phyloP scores from a whole-genome alignment of 1,140 invertebrate genomes.

The Temnothorax longispinosus region DNA sequence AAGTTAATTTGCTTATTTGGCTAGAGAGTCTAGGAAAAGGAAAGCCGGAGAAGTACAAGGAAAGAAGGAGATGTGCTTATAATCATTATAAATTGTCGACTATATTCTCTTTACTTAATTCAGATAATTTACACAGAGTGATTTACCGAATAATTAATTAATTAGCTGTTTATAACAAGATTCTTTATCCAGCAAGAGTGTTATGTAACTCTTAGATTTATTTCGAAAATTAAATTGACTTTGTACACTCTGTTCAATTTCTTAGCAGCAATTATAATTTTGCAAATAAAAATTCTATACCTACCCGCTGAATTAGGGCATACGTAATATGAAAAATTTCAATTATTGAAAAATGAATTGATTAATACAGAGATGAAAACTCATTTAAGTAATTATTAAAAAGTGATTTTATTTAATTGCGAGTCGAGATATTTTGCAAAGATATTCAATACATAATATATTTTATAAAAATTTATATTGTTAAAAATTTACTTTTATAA shows the following conservation, averaged over 20 bases:
- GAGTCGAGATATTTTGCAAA: neutral
- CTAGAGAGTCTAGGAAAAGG: neutral
- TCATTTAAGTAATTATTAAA: neutral
- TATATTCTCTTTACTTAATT: neutral
- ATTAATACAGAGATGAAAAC: neutral
- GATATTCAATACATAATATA: neutral
- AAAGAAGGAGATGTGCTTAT: neutral
- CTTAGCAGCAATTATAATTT: neutral
- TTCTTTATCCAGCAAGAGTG: neutral
- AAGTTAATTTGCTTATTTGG: slow-evolving; percentile 37
- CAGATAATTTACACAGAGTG: neutral
- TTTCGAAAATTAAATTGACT: neutral
- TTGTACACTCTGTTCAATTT: neutral
- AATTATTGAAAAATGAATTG: neutral
- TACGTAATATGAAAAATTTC: neutral
- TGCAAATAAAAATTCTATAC: neutral
- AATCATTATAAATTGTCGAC: slow-evolving; percentile 2
- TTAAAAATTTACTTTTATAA: neutral
- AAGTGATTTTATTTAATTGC: neutral
- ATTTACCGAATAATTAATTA: neutral
- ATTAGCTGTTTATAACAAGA: neutral
- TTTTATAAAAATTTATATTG: slow-evolving; percentile 12
- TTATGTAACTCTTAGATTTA: neutral
- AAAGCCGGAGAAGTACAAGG: neutral
- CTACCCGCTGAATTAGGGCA: neutral